These are phyloP conservation scores for Onthophagus sagittarius DNA, from an alignment of 2,888 invertebrate genomes.

Conservation along the genomic window DNA sequence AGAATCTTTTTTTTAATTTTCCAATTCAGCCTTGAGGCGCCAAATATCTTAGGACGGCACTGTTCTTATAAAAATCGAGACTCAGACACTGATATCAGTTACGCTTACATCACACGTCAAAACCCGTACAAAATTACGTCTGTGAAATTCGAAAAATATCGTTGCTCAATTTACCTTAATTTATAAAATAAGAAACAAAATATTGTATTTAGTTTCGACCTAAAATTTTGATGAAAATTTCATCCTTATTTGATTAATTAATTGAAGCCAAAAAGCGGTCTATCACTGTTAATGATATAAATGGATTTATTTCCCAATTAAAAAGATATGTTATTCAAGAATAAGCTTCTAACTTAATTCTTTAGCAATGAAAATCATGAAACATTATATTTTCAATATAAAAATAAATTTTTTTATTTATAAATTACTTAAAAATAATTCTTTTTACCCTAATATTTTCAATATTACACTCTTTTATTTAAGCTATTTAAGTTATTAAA, in stretches of 20 bases:
- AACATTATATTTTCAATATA: constrained; percentile 66
- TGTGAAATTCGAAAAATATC: too few species aligned
- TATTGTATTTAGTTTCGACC: constrained; percentile 55
- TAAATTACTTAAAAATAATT: constrained; percentile 51
- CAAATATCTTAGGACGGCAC: too few species aligned
- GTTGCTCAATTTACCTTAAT: constrained; percentile 44
- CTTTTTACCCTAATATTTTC: constrained; percentile 48
- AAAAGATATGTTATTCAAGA: constrained; percentile 51
- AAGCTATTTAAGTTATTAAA: constrained; percentile 48
- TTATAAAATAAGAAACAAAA: constrained; percentile 47
- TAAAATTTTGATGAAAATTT: constrained; percentile 42
- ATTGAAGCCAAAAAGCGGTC: constrained; percentile 49
- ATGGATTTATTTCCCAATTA: constrained; percentile 57
- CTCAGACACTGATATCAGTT: too few species aligned
- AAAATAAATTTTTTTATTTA: constrained; percentile 50
- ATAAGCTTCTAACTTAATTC: constrained; percentile 64
- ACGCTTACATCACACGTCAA: too few species aligned
- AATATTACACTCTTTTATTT: constrained; percentile 49
- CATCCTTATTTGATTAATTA: constrained; percentile 51
- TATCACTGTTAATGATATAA: constrained; percentile 65
- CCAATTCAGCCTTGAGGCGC: too few species aligned
- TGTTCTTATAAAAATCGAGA: too few species aligned
- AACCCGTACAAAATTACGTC: too few species aligned
- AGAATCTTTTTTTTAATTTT: too few species aligned
- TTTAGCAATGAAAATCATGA: constrained; percentile 50